Evolutionary conservation across 2,797 vertebrate genomes (phyloP), one percentile per base, ranked within the genome.

Genomic region (Chaenodraco wilsoni): DNA sequence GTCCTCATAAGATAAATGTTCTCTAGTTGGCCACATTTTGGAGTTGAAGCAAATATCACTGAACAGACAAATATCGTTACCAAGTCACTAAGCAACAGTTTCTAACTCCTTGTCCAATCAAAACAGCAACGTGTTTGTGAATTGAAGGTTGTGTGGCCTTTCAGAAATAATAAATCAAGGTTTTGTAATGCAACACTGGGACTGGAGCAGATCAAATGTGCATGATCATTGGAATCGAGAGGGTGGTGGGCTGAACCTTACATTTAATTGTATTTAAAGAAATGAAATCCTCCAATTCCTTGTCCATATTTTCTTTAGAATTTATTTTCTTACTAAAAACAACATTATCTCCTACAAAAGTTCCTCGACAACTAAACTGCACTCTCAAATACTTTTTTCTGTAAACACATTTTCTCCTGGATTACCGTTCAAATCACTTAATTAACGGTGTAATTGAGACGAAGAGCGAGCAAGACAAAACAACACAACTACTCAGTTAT

Each of bases 1-100:
- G 85, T 87, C 81, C 57, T 69, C 7, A 41, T 82, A 76, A 91
- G 85, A 92, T 90, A 78, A 83, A 87, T 87, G 78, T 14, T n/a
- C 54, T 83, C 65, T 83, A 48, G 48, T 9, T 40, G 52, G 63
- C 46, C 45, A 87, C 33, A 74, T 68, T 78, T 69, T 83, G 62
- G 49, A 84, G 14, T 50, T 69, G 74, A 69, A 69, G 75, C 80
- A 83, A 85, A 83, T 76, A 74, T 67, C 27, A 65, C 16, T 67
- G 31, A 61, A 76, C 52, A 49, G 16, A 58, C 43, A 14, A 58
- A 59, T 60, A 72, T 82, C 66, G 61, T 73, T 83, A 75, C 64
- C 65, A 75, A 61, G 76, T 71, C 78, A 81, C 84, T 71, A 74
- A 71, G 80, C 65, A 84, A 83, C 78, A 3, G 59, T 44, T 67